Conservation (phyloP, 2,888 invertebrate species). For the Drosophila affinis region DNA sequence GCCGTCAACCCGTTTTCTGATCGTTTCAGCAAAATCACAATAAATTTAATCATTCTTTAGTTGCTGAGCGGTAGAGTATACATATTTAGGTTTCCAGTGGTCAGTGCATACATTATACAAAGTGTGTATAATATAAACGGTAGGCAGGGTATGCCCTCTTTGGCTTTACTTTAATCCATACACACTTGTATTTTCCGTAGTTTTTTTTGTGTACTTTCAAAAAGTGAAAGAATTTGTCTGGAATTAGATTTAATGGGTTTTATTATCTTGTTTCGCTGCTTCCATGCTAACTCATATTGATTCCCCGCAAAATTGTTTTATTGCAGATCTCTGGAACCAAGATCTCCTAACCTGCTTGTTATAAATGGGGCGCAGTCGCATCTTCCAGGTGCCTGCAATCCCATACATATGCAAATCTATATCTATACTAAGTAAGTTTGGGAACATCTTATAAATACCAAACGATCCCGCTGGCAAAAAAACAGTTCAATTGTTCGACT, state of each 20-base stretch:
- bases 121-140: neutral
- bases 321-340: slow-evolving; percentile 21
- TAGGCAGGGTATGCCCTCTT: neutral
- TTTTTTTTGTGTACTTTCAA: slow-evolving; percentile 5
- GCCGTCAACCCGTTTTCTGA: neutral
- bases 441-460: slow-evolving; percentile 57
- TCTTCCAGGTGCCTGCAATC: slow-evolving; percentile 13
- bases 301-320: slow-evolving; percentile 25
- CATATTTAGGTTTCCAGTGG: neutral
- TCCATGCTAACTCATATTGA: slow-evolving; percentile 11
- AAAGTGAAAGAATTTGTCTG: slow-evolving; percentile 34
- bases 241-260: slow-evolving; percentile 13
- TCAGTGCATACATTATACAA: no score
- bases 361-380: slow-evolving; percentile 24
- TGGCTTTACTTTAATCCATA: neutral
- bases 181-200: neutral
- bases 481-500: slow-evolving; percentile 44
- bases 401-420: slow-evolving; percentile 25
- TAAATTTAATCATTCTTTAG: neutral
- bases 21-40: slow-evolving; percentile 3
- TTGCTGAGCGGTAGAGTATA: neutral
- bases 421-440: slow-evolving; percentile 30
- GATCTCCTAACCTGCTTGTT: slow-evolving; percentile 12
- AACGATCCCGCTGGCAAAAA: slow-evolving; percentile 15
- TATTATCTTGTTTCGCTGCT: slow-evolving; percentile 42